These are phyloP conservation scores for Dynastes hyllus DNA, from an alignment of 2,888 invertebrate species.

Conservation along the genomic window DNA sequence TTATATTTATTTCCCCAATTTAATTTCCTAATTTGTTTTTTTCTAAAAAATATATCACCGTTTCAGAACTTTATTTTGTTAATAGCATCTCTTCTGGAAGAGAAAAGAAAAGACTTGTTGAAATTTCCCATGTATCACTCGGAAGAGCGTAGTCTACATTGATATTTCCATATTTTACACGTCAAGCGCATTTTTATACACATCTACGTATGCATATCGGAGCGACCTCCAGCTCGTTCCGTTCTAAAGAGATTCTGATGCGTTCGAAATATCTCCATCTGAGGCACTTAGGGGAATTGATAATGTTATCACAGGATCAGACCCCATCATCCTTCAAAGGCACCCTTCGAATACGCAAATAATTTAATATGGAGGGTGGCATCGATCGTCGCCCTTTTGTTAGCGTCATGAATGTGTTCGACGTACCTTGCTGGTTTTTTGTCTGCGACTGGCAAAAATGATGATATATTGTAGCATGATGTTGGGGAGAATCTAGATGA, in stretches of 20 bases:
- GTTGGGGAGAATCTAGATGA: not conserved
- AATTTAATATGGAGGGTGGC: slow-evolving; percentile 37
- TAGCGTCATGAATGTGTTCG: slow-evolving; percentile 8
- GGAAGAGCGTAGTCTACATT: no score
- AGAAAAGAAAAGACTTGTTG: no score
- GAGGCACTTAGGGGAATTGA: slow-evolving; percentile 22
- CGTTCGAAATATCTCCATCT: slow-evolving; percentile 25
- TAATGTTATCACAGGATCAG: slow-evolving; percentile 26
- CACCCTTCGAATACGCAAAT: slow-evolving; percentile 31
- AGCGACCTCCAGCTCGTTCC: not conserved
- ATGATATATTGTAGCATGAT: not conserved
- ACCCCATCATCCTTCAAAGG: slow-evolving; percentile 7
- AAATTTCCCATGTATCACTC: no score
- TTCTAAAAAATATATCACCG: no score
- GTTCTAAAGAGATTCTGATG: not conserved
- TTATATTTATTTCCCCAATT: no score
- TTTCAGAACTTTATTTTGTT: no score
- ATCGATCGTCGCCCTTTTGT: slow-evolving; percentile 23
- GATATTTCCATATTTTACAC: no score
- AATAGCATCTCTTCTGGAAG: no score
- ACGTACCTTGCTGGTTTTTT: slow-evolving; percentile 1
- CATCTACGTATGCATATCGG: no score
- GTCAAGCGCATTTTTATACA: no score
- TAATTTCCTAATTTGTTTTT: no score
- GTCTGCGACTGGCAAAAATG: slow-evolving; percentile 7